Conservation (phyloP, 2,113 vertebrate species). For the Mastomys coucha region DNA sequence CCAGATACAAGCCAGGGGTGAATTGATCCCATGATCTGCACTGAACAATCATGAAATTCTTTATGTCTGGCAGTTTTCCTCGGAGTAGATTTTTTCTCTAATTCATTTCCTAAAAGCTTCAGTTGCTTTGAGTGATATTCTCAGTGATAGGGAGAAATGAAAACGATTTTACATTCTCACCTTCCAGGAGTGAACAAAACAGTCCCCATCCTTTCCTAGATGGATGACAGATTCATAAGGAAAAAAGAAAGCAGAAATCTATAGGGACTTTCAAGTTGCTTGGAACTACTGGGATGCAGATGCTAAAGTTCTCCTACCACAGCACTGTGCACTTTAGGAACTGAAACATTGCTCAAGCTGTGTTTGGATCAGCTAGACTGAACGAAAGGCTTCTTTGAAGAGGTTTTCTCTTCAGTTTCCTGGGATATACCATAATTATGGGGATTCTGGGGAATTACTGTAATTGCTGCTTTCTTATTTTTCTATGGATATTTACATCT, state of each 20-base stretch:
- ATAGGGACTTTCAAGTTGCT: rapidly evolving
- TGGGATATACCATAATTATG: background rate
- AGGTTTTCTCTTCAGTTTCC: background rate
- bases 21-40: background rate
- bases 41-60: background rate
- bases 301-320: background rate
- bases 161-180: conserved; percentile 13
- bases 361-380: background rate
- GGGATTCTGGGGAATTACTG: background rate
- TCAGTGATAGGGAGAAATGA: background rate
- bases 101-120: background rate
- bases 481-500: background rate
- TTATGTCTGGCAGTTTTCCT: conserved; percentile 9
- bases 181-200: background rate
- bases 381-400: background rate
- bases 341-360: background rate
- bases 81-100: background rate
- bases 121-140: background rate
- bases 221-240: background rate
- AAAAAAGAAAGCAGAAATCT: background rate
- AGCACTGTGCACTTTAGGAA: background rate
- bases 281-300: background rate
- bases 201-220: background rate
- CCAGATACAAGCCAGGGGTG: background rate
- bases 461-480: background rate